phyloP scores from a whole-genome alignment of 2,797 vertebrate genomes.

The Agapornis canus region DNA sequence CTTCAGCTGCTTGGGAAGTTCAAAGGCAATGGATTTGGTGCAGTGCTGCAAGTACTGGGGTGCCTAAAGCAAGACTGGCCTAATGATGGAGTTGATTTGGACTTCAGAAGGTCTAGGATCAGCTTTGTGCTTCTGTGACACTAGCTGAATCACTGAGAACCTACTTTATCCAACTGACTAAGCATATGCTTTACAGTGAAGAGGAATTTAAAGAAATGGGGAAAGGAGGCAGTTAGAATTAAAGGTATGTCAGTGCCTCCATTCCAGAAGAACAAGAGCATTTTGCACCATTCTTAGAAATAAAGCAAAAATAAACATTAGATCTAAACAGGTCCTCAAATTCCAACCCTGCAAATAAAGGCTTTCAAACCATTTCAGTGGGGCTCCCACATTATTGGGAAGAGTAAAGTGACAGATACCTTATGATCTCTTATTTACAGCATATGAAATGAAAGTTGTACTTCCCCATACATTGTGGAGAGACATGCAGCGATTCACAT shows the following conservation, averaged over 20 bases:
- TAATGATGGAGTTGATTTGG: not conserved
- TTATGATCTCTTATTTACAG: not conserved
- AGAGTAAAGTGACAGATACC: not conserved
- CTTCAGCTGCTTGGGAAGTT: not conserved
- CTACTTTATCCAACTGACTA: not conserved
- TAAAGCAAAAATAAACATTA: not conserved
- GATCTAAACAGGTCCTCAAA: not conserved
- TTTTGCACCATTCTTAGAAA: not conserved
- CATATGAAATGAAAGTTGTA: not conserved
- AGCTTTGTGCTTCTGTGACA: not conserved
- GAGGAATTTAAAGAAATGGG: not conserved
- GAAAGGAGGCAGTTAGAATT: not conserved
- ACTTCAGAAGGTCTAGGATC: conserved; percentile 16
- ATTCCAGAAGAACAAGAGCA: not conserved
- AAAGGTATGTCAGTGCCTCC: not conserved
- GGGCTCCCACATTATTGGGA: not conserved
- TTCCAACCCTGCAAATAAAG: not conserved
- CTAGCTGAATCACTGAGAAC: not conserved
- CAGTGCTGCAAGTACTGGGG: not conserved
- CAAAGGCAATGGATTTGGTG: not conserved
- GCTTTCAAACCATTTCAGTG: not conserved
- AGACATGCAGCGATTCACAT: not conserved
- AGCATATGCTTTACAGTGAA: not conserved
- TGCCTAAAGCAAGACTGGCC: not conserved
- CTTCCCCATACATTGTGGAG: not conserved